Conservation (phyloP, 1,140 invertebrate genomes). For the Aphelenchoides besseyi region DNA sequence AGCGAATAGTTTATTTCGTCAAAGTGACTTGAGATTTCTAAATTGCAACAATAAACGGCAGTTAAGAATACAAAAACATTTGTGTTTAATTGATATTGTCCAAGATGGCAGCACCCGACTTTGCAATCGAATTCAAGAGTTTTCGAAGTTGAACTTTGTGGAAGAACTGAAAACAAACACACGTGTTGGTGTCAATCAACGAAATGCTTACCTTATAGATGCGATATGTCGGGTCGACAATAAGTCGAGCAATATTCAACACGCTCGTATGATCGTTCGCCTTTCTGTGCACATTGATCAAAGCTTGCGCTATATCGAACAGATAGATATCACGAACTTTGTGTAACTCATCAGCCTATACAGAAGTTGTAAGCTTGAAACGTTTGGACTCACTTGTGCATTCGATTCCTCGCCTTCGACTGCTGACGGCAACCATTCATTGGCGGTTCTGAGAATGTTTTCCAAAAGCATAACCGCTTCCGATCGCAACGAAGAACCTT, state of each 20-base stretch:
- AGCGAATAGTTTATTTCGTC: too few relatives aligned
- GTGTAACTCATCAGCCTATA: constrained; percentile 23
- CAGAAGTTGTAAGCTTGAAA: neutral
- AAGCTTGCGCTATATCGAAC: constrained; percentile 28
- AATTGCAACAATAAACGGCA: too few relatives aligned
- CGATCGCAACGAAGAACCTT: neutral
- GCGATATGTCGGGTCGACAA: constrained; percentile 37
- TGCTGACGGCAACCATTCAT: constrained; percentile 35
- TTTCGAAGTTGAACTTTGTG: constrained; percentile 2
- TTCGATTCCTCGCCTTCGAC: constrained; percentile 18
- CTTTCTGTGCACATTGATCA: constrained; percentile 32
- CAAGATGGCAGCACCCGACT: neutral
- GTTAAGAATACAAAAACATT: too few relatives aligned
- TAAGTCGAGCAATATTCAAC: constrained; percentile 36
- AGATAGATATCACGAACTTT: constrained; percentile 37
- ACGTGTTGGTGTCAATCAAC: neutral
- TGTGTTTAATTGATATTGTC: neutral
- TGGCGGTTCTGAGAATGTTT: constrained; percentile 12
- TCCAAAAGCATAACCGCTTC: constrained; percentile 41
- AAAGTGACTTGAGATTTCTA: too few relatives aligned
- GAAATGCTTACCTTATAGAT: constrained; percentile 26
- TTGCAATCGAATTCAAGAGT: neutral
- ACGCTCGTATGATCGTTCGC: constrained; percentile 36
- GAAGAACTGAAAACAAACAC: neutral
- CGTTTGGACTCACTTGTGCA: neutral